These are phyloP conservation scores for Ceratoteleas bidentatus DNA, from an alignment of 1,140 invertebrate genomes.

Conservation along the genomic window DNA sequence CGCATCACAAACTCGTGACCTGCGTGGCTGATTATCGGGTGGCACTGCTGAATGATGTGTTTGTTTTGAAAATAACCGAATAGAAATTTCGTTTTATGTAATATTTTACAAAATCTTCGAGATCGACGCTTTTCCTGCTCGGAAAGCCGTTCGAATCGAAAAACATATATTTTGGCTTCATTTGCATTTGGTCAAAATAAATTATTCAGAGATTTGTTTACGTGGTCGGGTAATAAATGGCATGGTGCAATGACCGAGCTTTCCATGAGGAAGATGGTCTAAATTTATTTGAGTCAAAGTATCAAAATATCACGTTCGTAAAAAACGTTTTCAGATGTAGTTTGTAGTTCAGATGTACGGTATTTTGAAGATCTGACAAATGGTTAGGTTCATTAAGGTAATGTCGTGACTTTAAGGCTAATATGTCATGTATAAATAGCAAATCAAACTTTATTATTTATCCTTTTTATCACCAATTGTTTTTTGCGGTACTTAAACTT, in stretches of 20 bases:
- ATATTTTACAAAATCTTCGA: constrained; percentile 7
- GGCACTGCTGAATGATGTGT: constrained; percentile 36
- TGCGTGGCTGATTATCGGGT: constrained; percentile 23
- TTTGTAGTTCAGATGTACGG: too few relatives aligned
- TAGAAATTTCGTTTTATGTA: constrained; percentile 20
- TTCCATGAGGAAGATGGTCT: constrained; percentile 12
- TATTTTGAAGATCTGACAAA: too few relatives aligned
- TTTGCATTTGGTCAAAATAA: constrained; percentile 35
- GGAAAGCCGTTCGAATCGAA: not conserved
- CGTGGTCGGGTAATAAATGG: constrained; percentile 6
- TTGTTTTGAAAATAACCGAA: constrained; percentile 43
- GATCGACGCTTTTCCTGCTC: not conserved
- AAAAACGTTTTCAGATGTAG: too few relatives aligned
- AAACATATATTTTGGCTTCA: constrained; percentile 16
- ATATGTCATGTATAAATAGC: too few relatives aligned
- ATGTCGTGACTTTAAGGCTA: too few relatives aligned
- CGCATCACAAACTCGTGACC: constrained; percentile 22
- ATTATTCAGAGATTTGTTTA: constrained; percentile 25
- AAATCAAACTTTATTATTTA: too few relatives aligned
- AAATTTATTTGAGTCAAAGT: constrained; percentile 12
- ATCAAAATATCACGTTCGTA: too few relatives aligned
- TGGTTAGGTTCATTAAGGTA: too few relatives aligned
- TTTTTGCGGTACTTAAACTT: too few relatives aligned
- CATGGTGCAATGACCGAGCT: constrained; percentile 8
- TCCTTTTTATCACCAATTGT: too few relatives aligned